A percentile compares a stretch with the other conserved stretches of the same genome.
Evolutionary conservation across 1,140 invertebrate genomes (phyloP).

Genomic region (Prorops nasuta): DNA sequence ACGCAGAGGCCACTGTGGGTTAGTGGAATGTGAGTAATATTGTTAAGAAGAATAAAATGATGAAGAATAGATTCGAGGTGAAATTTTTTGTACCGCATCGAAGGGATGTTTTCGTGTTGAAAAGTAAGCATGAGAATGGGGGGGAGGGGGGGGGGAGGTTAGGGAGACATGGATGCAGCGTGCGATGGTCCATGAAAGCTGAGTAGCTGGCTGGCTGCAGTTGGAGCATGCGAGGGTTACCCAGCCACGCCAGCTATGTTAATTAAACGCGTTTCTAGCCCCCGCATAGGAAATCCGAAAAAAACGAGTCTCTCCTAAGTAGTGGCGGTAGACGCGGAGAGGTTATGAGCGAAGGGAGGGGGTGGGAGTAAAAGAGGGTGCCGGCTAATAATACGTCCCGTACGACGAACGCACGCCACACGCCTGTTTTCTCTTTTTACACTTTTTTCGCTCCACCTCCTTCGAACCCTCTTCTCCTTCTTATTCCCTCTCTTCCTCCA

Average conservation of each 20-base stretch:
- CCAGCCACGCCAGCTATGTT: slow-evolving; percentile 38
- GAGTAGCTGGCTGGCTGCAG: slow-evolving; percentile 24
- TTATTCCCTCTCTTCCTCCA: slow-evolving; percentile 8
- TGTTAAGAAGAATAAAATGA: background rate
- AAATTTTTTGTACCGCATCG: slow-evolving; percentile 3
- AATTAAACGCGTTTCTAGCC: slow-evolving; percentile 40
- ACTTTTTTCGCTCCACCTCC: slow-evolving; percentile 9
- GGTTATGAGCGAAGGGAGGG: slow-evolving; percentile 16
- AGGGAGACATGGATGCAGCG: slow-evolving; percentile 24
- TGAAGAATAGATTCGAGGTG: background rate
- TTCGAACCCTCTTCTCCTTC: slow-evolving; percentile 14
- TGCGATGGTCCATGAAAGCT: slow-evolving; percentile 36
- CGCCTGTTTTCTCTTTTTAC: slow-evolving; percentile 26
- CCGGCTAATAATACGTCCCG: slow-evolving; percentile 38
- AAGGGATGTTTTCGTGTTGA: slow-evolving; percentile 8
- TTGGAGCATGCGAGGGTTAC: slow-evolving; percentile 24
- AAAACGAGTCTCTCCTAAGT: too few relatives aligned
- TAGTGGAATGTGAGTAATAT: slow-evolving; percentile 16
- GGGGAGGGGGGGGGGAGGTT: slow-evolving; percentile 5
- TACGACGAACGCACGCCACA: slow-evolving; percentile 37
- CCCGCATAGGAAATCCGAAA: slow-evolving; percentile 34
- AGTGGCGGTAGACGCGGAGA: too few relatives aligned
- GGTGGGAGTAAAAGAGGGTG: slow-evolving; percentile 15
- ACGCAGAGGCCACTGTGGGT: background rate
- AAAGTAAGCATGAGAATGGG: background rate